Evolutionary conservation across 2,888 invertebrate genomes (phyloP), one percentile per base, ranked within the genome.

Genomic region (Drosophila infuscata): DNA sequence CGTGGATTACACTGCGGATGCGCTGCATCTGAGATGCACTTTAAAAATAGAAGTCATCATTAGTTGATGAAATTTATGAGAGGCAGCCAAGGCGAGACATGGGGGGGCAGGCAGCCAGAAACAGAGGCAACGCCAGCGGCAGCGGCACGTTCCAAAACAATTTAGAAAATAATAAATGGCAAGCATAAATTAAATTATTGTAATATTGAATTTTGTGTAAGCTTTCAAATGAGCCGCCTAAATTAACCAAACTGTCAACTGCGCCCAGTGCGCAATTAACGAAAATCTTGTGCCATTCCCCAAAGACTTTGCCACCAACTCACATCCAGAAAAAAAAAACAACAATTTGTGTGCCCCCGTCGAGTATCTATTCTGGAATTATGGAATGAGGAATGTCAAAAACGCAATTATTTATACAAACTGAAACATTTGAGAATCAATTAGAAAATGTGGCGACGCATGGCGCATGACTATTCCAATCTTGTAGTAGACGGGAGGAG

Each of bases 121-220:
- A 2, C 25, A 20, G 30, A 3, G 17, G 56, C 52, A 20, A 32
- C 5, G 30, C n/a, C 8, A 25, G 51, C 15, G 33, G 66, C 70
- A 64, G 79, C 79, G 91, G 91, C 91, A 91, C 91, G 91, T 91
- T 91, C 92, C 92, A 92, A 91, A 90, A 86, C 91, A 85, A 91
- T 91, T 91, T 92, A 90, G 87, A 83, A 92, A 85, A 89, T 88
- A 91, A 92, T 90, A 91, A 91, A 91, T 92, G 81, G 90, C 90
- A 84, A 89, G 78, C 91, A 92, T 92, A 92, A 91, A 91, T 92
- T 90, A 91, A 92, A 91, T 92, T 90, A 89, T 89, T 88, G 89
- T 87, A 91, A 91, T 91, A 91, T 91, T 70, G 78, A 82, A 82
- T 79, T 80, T 71, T 74, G 64, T 70, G 32, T 74, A 83, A 78